A percentile compares a stretch with the other conserved stretches of the same genome.
phyloP scores from a whole-genome alignment of 1,140 invertebrate genomes.

The Conus ventricosus region DNA sequence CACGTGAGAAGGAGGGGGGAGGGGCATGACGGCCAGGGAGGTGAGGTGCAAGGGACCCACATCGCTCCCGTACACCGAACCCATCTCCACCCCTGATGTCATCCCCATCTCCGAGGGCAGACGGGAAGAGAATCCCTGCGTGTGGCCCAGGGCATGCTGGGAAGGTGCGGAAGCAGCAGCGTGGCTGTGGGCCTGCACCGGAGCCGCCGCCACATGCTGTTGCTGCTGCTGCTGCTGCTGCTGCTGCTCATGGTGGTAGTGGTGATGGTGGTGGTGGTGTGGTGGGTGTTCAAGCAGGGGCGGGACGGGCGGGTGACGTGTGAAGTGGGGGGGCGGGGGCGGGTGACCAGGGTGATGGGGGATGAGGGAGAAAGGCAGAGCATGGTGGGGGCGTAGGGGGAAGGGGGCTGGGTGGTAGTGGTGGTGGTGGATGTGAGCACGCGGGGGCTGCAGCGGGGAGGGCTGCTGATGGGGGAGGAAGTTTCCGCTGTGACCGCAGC shows the following conservation, averaged over 20 bases:
- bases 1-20: too few relatives aligned
- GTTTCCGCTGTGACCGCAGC: background rate
- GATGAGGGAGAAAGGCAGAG: slow-evolving; percentile 37
- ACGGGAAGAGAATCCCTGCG: slow-evolving; percentile 67
- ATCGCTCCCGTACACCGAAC: too few relatives aligned
- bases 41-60: too few relatives aligned
- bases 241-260: background rate
- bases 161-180: slow-evolving; percentile 2
- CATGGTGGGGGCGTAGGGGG: slow-evolving; percentile 44
- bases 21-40: too few relatives aligned
- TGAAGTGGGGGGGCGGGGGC: slow-evolving; percentile 76
- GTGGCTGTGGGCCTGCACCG: slow-evolving; percentile 9
- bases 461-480: background rate
- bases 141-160: slow-evolving; percentile 69
- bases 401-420: slow-evolving; percentile 72
- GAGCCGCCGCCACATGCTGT: background rate
- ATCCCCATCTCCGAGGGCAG: too few relatives aligned
- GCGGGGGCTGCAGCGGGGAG: slow-evolving; percentile 52
- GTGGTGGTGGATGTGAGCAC: slow-evolving; percentile 77
- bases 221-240: slow-evolving; percentile 17
- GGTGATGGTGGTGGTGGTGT: background rate
- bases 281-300: background rate
- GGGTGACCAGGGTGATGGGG: slow-evolving; percentile 60
- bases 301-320: background rate
- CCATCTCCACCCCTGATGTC: too few relatives aligned